Evolutionary conservation across 2,888 invertebrate species (phyloP).

Genomic region (Tetropium fuscum): DNA sequence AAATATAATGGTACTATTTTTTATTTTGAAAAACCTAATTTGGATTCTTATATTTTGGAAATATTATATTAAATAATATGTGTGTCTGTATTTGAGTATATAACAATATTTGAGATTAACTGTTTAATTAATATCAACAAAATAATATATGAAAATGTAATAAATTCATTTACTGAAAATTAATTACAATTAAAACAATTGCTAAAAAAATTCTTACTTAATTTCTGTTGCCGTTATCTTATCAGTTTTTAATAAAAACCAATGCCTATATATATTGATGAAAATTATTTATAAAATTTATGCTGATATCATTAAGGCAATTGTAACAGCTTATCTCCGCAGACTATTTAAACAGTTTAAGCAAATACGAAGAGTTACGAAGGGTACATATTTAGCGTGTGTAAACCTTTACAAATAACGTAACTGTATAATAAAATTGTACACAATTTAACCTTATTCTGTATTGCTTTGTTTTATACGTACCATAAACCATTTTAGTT

Average conservation of each 20-base stretch:
- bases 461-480: slow-evolving; percentile 38
- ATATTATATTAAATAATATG: too few species aligned
- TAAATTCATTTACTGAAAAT: too few species aligned
- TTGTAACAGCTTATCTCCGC: slow-evolving; percentile 44
- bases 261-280: slow-evolving; percentile 35
- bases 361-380: slow-evolving; percentile 45
- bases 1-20: too few species aligned
- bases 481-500: slow-evolving; percentile 21
- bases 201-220: slow-evolving; percentile 1
- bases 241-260: slow-evolving; percentile 26
- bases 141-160: too few species aligned
- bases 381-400: slow-evolving; percentile 43
- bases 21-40: too few species aligned
- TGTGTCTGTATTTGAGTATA: too few species aligned
- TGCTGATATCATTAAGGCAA: slow-evolving; percentile 38
- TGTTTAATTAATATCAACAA: too few species aligned
- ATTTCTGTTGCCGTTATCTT: slow-evolving; percentile 24
- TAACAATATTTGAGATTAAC: too few species aligned
- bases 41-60: too few species aligned
- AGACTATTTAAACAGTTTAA: slow-evolving; percentile 42
- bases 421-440: slow-evolving; percentile 40
- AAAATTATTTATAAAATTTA: slow-evolving; percentile 42
- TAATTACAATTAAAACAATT: too few species aligned
- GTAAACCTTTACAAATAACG: slow-evolving; percentile 46
- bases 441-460: slow-evolving; percentile 39